phyloP scores from a whole-genome alignment of 2,113 vertebrate species.

The Takifugu flavidus region DNA sequence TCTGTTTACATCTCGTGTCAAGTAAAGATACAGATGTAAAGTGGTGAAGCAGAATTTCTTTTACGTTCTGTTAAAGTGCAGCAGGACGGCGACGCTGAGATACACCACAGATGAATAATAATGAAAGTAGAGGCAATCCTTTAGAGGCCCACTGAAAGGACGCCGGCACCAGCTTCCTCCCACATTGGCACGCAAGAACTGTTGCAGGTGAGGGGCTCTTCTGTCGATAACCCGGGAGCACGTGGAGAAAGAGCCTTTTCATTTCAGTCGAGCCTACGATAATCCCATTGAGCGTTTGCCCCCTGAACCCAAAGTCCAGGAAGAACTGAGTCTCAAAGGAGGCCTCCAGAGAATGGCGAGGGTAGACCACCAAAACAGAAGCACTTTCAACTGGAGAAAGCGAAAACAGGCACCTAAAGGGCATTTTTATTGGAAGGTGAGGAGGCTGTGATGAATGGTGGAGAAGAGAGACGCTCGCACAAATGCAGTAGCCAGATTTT shows the following conservation, averaged over 20 bases:
- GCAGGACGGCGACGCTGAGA: no score
- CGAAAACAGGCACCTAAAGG: conserved; percentile 59
- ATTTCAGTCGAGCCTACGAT: conserved; percentile 38
- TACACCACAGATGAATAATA: no score
- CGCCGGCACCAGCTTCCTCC: no score
- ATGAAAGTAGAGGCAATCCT: no score
- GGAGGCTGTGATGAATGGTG: conserved; percentile 68
- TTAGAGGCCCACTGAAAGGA: no score
- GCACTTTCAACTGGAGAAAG: conserved; percentile 51
- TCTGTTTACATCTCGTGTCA: no score
- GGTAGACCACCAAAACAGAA: conserved; percentile 56
- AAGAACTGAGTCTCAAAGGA: conserved; percentile 56
- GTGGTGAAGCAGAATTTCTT: no score
- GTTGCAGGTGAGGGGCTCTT: conserved; percentile 13
- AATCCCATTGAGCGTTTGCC: conserved; percentile 51
- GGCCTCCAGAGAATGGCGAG: conserved; percentile 48
- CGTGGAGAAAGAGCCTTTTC: conserved; percentile 34
- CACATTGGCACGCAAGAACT: not conserved
- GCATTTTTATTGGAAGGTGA: conserved; percentile 57
- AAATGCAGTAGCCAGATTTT: conserved; percentile 45
- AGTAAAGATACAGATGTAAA: no score
- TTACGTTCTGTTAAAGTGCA: no score
- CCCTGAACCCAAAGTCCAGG: conserved; percentile 57
- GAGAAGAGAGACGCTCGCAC: conserved; percentile 48
- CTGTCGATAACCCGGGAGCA: conserved; percentile 21